Conservation (phyloP, 2,797 vertebrate genomes). For the Macrochelys suwanniensis region DNA sequence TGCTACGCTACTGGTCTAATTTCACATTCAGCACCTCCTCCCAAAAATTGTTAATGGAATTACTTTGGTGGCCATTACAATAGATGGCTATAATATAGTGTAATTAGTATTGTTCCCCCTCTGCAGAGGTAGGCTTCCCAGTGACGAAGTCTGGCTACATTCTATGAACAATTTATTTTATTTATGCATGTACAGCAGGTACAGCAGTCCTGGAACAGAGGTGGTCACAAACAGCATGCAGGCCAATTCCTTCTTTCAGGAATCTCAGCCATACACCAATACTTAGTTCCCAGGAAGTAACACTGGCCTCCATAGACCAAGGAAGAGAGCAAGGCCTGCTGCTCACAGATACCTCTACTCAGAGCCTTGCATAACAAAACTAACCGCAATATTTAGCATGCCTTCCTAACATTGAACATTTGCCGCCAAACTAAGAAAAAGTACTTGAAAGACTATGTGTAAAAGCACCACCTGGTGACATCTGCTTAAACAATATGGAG, state of each 20-base stretch:
- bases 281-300: neutral
- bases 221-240: rapidly evolving
- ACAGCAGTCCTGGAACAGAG: neutral
- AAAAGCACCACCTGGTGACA: neutral
- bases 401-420: neutral
- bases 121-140: neutral
- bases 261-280: neutral
- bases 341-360: neutral
- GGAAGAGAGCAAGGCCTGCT: neutral
- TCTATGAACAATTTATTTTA: rapidly evolving
- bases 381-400: neutral
- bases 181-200: neutral
- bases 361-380: neutral
- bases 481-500: rapidly evolving
- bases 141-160: neutral
- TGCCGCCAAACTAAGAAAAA: neutral
- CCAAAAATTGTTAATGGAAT: neutral
- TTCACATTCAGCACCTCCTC: constrained; percentile 10
- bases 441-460: neutral
- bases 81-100: neutral
- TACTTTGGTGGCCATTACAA: neutral
- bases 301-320: neutral
- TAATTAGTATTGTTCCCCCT: neutral
- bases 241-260: neutral
- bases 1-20: neutral